Percentiles rank a stretch among this genome's conserved stretches.
These are phyloP conservation scores for Riparia riparia DNA, from an alignment of 2,113 vertebrate species.

Conservation along the genomic window DNA sequence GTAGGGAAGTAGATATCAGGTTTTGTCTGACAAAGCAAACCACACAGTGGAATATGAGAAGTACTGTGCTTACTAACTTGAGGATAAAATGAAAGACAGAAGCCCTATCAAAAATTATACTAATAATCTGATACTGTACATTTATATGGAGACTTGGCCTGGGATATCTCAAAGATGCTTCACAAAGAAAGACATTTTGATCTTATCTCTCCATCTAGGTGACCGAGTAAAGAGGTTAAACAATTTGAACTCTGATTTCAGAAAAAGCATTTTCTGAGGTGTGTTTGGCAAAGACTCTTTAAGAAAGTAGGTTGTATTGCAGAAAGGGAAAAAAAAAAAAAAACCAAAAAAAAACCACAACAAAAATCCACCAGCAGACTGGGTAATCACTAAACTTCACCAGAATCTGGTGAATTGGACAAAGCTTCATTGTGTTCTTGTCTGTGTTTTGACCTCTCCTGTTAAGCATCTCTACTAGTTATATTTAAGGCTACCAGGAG, in stretches of 20 bases:
- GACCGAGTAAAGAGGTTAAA: constrained; percentile 15
- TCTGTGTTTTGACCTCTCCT: not conserved
- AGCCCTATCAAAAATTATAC: constrained; percentile 22
- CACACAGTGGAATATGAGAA: constrained; percentile 61
- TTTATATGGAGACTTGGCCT: not conserved
- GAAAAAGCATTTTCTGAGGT: constrained; percentile 10
- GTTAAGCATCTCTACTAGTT: not conserved
- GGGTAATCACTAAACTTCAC: not conserved
- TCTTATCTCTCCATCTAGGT: constrained; percentile 26
- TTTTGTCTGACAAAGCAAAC: constrained; percentile 74
- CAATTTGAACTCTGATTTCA: not conserved
- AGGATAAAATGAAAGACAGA: constrained; percentile 46
- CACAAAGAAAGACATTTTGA: constrained; percentile 1
- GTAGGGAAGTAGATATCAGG: constrained; percentile 68
- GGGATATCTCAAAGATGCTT: constrained; percentile 22
- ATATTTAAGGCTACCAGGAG: not conserved
- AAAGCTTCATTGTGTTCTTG: not conserved
- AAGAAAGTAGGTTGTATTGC: not conserved
- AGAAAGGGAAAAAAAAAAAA: not conserved
- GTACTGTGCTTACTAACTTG: constrained; percentile 34
- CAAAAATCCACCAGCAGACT: not conserved
- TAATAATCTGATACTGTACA: not conserved
- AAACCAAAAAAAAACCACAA: no score
- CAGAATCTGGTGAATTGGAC: not conserved
- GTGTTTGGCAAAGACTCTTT: not conserved